Base-by-base conservation (phyloP, 2,113 vertebrate species). In the Muscicapa adusta region DNA sequence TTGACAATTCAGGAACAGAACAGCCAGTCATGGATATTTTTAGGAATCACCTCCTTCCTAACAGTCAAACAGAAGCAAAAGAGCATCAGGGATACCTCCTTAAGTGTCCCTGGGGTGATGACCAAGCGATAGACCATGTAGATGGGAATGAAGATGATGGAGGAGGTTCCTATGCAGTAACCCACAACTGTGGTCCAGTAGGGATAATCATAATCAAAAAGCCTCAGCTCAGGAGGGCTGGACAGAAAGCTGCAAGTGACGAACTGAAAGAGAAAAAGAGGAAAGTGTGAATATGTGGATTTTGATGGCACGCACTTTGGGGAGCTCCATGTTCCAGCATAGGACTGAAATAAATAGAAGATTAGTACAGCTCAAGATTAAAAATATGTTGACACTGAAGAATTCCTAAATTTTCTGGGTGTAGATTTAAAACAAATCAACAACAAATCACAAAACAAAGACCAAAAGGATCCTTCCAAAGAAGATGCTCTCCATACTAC, bases 181-280 rank as follows among this genome's bases (percentile, higher is more conserved):
- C 99, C 99, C 91, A 99, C 91, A 47, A 98, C 96, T 23, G 98
- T 98, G 92, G 98, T 99, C 99, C 99, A 99, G 57, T 97, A 97
- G 5, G 99, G 99, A 83, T 99, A 99, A 19, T 91, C 91, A 33
- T 99, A 99, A 74, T 99, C 51, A 88, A 99, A 99, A 79, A 99
- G 98, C 56, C 95, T 98, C 31, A 99, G 98, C 53, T 98, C 98
- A 1, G 98, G 99, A 19, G 99, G 98, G 80, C 97, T 98, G 91
- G 98, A 98, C 95, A 99, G 96, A 96, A 99, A 99, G 85, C 99
- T 99, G 97, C 98, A 98, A 81, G 99, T 99, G 96, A 99, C 99
- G 11, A 99, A 99, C 99, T 99, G 93, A 48, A 96, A 92, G 76
- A 85, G 81, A 95, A 89, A 70, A 67, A 51, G 7, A 51, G 72